A percentile compares a stretch with the other conserved stretches of the same genome.
These are phyloP conservation scores for Pyrrhosoma nymphula DNA, from an alignment of 2,888 invertebrate species.

Conservation along the genomic window DNA sequence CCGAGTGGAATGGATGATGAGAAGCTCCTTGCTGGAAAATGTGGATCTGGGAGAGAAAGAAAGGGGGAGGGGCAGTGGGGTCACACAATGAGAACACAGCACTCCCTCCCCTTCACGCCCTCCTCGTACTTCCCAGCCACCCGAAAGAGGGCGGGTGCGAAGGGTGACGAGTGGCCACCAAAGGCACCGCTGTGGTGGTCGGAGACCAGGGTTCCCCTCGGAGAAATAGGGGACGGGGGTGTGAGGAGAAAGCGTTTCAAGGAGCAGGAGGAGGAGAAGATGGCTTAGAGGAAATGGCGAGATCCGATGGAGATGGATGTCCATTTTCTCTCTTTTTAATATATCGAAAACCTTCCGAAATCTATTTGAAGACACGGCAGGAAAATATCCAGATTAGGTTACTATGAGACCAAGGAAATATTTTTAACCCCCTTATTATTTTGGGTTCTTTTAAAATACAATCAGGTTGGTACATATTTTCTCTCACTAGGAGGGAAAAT, in stretches of 20 bases:
- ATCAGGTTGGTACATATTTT: background rate
- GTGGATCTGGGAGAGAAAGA: too few species aligned
- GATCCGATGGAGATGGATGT: background rate
- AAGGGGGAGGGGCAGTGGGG: too few species aligned
- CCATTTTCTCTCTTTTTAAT: background rate
- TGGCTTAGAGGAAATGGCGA: background rate
- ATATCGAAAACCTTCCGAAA: background rate
- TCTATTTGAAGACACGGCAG: background rate
- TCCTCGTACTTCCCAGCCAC: background rate
- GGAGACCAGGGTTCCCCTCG: background rate
- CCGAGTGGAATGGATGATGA: too few species aligned
- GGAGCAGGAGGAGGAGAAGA: background rate
- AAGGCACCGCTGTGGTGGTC: background rate
- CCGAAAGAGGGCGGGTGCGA: background rate
- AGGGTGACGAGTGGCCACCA: background rate
- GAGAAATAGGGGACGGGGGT: background rate
- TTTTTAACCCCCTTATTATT: background rate
- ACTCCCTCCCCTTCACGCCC: too few species aligned
- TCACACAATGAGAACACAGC: too few species aligned
- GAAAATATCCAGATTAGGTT: background rate
- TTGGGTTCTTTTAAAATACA: background rate
- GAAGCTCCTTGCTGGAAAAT: too few species aligned
- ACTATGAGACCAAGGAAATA: background rate
- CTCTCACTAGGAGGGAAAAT: too few species aligned
- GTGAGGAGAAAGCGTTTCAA: background rate